These are phyloP conservation scores for Proterorhinus semilunaris DNA, from an alignment of 2,113 vertebrate genomes.

Conservation along the genomic window DNA sequence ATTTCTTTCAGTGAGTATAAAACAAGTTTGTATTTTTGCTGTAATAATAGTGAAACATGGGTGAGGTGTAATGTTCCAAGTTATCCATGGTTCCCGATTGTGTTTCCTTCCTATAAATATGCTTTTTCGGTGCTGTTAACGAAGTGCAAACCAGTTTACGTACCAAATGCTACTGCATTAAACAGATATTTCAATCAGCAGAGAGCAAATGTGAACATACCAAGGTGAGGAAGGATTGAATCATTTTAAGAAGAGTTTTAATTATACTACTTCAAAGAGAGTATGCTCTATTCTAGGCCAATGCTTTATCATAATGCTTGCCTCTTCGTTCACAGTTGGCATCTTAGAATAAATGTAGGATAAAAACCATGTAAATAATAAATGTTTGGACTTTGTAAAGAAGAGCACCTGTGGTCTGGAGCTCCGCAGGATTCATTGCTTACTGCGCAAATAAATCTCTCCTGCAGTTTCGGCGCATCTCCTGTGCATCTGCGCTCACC, in stretches of 20 bases:
- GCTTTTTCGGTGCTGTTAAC: no score
- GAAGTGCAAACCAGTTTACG: no score
- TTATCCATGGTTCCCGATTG: no score
- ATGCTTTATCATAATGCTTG: neutral
- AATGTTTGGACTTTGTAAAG: neutral
- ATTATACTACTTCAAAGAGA: neutral
- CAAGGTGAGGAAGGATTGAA: neutral
- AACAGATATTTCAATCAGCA: no score
- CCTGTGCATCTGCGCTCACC: neutral
- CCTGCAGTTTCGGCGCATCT: neutral
- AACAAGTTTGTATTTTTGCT: no score
- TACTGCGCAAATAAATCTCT: neutral
- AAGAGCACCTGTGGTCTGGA: neutral
- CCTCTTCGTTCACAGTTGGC: slow-evolving; percentile 1
- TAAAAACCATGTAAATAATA: slow-evolving; percentile 1
- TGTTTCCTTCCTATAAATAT: no score
- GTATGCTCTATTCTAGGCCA: neutral
- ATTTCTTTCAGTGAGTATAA: no score
- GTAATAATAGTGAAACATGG: no score
- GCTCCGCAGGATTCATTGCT: neutral
- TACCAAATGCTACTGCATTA: no score
- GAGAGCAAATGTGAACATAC: neutral
- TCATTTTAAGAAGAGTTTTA: neutral
- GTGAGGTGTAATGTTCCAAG: no score
- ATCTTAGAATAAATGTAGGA: neutral